These are phyloP conservation scores for Rhingia campestris DNA, from an alignment of 2,888 invertebrate genomes.

Conservation along the genomic window DNA sequence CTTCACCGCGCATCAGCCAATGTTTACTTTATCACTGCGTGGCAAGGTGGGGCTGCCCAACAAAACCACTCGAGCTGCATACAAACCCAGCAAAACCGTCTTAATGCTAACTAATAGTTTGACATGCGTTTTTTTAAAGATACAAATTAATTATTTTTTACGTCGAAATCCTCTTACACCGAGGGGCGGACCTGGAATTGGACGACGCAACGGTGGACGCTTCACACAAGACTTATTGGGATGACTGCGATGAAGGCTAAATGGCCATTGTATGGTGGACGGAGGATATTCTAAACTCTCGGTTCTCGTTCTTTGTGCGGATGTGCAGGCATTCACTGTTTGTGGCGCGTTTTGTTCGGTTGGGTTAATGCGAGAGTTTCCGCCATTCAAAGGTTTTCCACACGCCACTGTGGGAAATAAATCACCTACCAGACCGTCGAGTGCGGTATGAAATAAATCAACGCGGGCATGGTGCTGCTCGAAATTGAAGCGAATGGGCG, in stretches of 20 bases:
- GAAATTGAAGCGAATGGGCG: not conserved
- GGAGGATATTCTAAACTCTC: conserved; percentile 18
- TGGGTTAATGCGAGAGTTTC: conserved; percentile 36
- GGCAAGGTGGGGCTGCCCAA: conserved; percentile 61
- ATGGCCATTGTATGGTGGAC: conserved; percentile 48
- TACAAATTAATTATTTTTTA: conserved; percentile 72
- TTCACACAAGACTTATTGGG: conserved; percentile 50
- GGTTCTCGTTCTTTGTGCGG: conserved; percentile 15
- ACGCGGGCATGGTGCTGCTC: not conserved
- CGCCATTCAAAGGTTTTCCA: conserved; percentile 46
- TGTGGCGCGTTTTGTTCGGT: conserved; percentile 27
- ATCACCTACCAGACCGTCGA: conserved; percentile 42
- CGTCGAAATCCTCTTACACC: conserved; percentile 55
- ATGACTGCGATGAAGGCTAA: conserved; percentile 65
- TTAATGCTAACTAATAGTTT: conserved; percentile 74
- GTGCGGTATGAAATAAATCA: conserved; percentile 44
- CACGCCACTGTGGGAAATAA: conserved; percentile 47
- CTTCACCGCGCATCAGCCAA: conserved; percentile 50
- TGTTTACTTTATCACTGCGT: conserved; percentile 65
- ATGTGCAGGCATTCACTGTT: conserved; percentile 5
- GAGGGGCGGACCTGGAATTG: conserved; percentile 10
- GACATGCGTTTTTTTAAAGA: conserved; percentile 72
- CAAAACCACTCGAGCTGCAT: conserved; percentile 30
- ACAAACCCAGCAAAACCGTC: conserved; percentile 36
- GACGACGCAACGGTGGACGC: not conserved